Evolutionary conservation across 2,113 vertebrate species (phyloP).

Genomic region (Tragelaphus scriptus): DNA sequence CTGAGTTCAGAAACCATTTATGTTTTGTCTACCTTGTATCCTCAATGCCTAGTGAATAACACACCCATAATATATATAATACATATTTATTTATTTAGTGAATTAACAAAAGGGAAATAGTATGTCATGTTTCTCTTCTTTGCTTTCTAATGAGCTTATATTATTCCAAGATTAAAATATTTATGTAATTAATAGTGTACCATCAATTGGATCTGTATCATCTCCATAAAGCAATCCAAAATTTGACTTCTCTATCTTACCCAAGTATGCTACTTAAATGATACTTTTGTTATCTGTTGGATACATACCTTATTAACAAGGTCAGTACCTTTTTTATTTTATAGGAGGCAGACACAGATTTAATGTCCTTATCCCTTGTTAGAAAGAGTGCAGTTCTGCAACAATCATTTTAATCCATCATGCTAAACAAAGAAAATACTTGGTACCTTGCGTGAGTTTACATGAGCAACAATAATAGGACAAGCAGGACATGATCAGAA

Average conservation of each 20-base stretch:
- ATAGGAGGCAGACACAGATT: not conserved
- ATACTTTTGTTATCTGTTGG: not conserved
- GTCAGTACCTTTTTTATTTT: not conserved
- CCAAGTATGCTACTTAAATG: not conserved
- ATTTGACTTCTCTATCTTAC: not conserved
- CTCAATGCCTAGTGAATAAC: not conserved
- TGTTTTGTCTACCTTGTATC: constrained; percentile 35
- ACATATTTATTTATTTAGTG: not conserved
- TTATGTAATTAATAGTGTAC: not conserved
- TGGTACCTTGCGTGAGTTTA: not conserved
- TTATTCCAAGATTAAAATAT: not conserved
- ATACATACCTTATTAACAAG: not conserved
- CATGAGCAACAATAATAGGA: not conserved
- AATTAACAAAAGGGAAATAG: not conserved
- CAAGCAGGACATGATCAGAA: not conserved
- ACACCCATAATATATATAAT: not conserved
- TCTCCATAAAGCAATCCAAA: not conserved
- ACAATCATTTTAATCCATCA: not conserved
- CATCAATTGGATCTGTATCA: not conserved
- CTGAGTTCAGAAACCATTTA: not conserved
- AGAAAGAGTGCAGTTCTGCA: not conserved
- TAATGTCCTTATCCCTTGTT: not conserved
- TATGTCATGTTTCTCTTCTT: not conserved
- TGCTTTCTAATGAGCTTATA: not conserved
- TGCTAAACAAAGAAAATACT: not conserved